Percentiles rank a stretch among this genome's conserved stretches.
These are phyloP conservation scores for Dasyprocta punctata DNA, from an alignment of 2,113 vertebrate species.

Conservation along the genomic window DNA sequence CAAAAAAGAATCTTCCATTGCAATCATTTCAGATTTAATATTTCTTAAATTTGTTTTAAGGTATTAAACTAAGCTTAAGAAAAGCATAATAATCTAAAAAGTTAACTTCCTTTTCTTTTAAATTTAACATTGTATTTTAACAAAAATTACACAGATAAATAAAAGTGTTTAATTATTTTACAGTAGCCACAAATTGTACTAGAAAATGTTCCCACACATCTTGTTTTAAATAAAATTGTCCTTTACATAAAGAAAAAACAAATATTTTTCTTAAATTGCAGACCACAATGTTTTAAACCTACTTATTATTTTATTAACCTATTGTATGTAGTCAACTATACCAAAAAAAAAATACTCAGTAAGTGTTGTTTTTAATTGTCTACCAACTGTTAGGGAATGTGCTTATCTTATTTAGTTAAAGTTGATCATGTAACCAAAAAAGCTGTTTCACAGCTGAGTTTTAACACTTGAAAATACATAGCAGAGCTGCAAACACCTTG, in stretches of 20 bases:
- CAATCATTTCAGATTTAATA: slow-evolving; percentile 15
- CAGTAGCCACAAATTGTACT: not conserved
- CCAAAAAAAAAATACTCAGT: not conserved
- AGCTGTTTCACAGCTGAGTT: not conserved
- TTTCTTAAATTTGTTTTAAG: slow-evolving; percentile 56
- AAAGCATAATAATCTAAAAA: slow-evolving; percentile 25
- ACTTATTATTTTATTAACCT: not conserved
- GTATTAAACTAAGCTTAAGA: slow-evolving; percentile 36
- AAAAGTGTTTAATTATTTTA: not conserved
- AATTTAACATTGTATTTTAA: slow-evolving; percentile 22
- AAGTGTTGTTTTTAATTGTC: not conserved
- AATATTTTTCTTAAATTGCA: slow-evolving; percentile 1
- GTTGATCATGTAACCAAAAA: not conserved
- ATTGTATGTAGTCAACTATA: not conserved
- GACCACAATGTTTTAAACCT: not conserved
- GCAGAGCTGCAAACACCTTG: slow-evolving; percentile 1
- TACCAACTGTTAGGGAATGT: not conserved
- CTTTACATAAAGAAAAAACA: not conserved
- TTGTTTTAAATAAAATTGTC: slow-evolving; percentile 8
- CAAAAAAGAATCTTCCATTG: slow-evolving; percentile 6
- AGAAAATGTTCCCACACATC: slow-evolving; percentile 28
- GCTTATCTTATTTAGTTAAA: slow-evolving; percentile 47
- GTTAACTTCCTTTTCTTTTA: slow-evolving; percentile 20
- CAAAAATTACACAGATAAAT: slow-evolving; percentile 14
- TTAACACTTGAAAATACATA: not conserved